phyloP scores from a whole-genome alignment of 2,888 invertebrate genomes.

The Ophonus ardosiacus region DNA sequence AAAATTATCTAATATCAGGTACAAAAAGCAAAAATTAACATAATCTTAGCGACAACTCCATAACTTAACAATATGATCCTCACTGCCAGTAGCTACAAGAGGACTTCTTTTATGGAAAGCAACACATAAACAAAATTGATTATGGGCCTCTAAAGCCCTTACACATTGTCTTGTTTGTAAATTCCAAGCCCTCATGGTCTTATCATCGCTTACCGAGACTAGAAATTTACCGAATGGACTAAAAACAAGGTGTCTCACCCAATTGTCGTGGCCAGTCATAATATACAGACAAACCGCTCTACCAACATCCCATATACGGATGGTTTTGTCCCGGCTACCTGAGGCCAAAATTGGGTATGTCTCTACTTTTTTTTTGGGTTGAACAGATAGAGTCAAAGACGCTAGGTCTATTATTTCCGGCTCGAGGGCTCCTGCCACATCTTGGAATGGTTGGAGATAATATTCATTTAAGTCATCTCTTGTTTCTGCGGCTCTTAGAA shows the following conservation, averaged over 20 bases:
- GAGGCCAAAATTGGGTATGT: not conserved
- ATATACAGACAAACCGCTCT: not conserved
- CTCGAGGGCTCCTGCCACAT: no score
- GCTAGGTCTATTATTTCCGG: no score
- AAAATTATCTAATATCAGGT: no score
- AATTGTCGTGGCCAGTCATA: not conserved
- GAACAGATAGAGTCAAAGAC: no score
- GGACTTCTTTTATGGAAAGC: not conserved
- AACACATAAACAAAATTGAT: not conserved
- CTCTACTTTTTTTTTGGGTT: no score
- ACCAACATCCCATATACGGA: not conserved
- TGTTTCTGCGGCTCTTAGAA: slow-evolving; percentile 75
- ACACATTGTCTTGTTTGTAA: slow-evolving; percentile 94
- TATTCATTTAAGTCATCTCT: no score
- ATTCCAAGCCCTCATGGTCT: slow-evolving; percentile 97
- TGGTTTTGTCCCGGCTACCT: not conserved
- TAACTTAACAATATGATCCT: not conserved
- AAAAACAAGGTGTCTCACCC: slow-evolving; percentile 76
- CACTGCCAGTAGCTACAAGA: not conserved
- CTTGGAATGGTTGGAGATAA: no score
- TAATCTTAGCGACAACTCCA: not conserved
- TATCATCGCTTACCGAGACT: slow-evolving; percentile 96
- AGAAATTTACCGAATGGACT: slow-evolving; percentile 97
- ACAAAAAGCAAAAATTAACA: not conserved
- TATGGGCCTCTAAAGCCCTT: slow-evolving; percentile 73